A percentile compares a stretch with the other conserved stretches of the same genome.
phyloP scores from a whole-genome alignment of 2,113 vertebrate species.

The Cacatua alba region DNA sequence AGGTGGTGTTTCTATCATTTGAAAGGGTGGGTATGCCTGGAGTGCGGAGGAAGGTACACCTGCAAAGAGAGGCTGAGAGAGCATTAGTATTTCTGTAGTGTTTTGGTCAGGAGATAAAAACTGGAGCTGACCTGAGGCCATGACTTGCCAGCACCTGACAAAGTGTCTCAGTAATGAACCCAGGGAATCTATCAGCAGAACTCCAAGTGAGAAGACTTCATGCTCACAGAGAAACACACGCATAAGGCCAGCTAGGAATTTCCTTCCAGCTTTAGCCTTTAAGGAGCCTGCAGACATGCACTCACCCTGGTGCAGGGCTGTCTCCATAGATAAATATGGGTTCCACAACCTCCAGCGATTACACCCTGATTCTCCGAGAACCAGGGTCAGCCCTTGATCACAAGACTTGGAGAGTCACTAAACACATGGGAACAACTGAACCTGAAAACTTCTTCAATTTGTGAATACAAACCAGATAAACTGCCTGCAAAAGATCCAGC shows the following conservation, averaged over 20 bases:
- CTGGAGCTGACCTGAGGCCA: not conserved
- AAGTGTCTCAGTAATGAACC: not conserved
- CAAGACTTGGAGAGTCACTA: not conserved
- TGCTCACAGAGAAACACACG: not conserved
- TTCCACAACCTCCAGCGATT: not conserved
- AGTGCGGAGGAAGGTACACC: not conserved
- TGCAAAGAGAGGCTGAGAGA: not conserved
- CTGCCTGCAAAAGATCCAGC: not conserved
- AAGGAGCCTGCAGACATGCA: not conserved
- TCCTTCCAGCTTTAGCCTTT: not conserved
- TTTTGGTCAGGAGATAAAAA: not conserved
- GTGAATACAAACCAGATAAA: not conserved
- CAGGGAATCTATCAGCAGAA: not conserved
- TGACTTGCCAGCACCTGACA: not conserved
- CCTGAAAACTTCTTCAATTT: not conserved
- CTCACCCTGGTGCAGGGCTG: not conserved
- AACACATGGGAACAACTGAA: not conserved
- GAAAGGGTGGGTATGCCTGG: not conserved
- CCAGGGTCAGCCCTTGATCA: not conserved
- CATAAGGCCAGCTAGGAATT: not conserved
- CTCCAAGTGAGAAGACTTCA: not conserved
- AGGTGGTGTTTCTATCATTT: not conserved
- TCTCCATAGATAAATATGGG: not conserved
- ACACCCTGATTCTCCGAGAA: not conserved
- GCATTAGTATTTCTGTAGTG: not conserved